These are phyloP conservation scores for Vandiemenella viatica DNA, from an alignment of 2,888 invertebrate genomes.

Conservation along the genomic window DNA sequence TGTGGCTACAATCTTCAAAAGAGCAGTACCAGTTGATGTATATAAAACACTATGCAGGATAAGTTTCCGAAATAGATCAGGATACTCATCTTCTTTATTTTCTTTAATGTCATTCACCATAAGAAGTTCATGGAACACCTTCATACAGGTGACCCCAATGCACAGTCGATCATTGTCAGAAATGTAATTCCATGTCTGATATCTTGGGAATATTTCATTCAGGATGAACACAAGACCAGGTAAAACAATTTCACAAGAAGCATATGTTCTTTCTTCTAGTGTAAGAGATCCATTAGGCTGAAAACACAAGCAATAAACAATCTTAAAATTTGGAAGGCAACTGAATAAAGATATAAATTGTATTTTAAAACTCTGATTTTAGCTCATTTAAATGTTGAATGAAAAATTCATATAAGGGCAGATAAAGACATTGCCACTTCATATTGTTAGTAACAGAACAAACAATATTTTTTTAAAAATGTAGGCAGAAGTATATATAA, in stretches of 20 bases:
- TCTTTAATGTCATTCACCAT: background rate
- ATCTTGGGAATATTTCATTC: background rate
- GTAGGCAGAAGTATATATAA: too few species aligned
- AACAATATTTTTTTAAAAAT: too few species aligned
- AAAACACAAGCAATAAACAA: too few species aligned
- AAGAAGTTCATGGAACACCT: conserved; percentile 1
- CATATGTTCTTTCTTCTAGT: background rate
- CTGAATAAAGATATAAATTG: too few species aligned
- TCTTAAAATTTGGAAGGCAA: too few species aligned
- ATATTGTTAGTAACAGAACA: too few species aligned
- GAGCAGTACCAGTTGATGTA: conserved; percentile 24
- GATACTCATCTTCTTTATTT: background rate
- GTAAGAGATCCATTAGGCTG: background rate
- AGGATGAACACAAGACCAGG: conserved; percentile 1
- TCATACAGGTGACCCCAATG: background rate
- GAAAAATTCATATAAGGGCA: too few species aligned
- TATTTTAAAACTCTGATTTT: too few species aligned
- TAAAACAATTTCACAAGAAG: background rate
- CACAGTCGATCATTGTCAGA: background rate
- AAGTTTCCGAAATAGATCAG: background rate
- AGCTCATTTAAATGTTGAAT: too few species aligned
- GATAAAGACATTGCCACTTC: too few species aligned
- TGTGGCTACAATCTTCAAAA: conserved; percentile 23
- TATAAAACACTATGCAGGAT: background rate
- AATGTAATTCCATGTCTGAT: background rate